These are phyloP conservation scores for Clarias platycephalus DNA, from an alignment of 2,797 vertebrate genomes.

Conservation along the genomic window DNA sequence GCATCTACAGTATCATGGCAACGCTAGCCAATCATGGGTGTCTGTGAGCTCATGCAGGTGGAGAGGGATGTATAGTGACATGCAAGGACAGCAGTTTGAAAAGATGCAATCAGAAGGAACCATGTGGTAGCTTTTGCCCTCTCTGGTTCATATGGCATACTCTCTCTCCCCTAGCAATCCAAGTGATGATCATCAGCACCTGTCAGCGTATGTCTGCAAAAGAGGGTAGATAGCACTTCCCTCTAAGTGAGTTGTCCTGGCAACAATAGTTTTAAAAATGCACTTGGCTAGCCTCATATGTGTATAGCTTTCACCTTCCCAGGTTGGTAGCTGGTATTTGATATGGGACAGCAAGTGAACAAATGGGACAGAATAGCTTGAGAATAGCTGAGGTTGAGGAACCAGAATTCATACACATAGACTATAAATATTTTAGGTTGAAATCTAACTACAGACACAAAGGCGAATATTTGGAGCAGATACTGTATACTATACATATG, in stretches of 20 bases:
- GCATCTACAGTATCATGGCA: too few relatives aligned
- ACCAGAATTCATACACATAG: background rate
- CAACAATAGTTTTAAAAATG: background rate
- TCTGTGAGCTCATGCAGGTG: too few relatives aligned
- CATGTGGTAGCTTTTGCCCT: too few relatives aligned
- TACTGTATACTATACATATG: background rate
- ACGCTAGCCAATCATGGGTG: too few relatives aligned
- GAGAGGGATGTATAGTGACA: too few relatives aligned
- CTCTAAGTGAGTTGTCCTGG: background rate
- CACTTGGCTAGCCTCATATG: background rate
- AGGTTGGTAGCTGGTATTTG: background rate
- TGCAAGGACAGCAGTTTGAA: too few relatives aligned
- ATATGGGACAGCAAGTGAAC: background rate
- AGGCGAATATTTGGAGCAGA: background rate
- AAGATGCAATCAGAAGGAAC: too few relatives aligned
- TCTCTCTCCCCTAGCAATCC: background rate
- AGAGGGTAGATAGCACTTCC: background rate
- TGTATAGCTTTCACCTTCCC: background rate
- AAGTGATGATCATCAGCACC: background rate
- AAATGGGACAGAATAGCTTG: background rate
- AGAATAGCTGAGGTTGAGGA: background rate
- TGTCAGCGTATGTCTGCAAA: background rate
- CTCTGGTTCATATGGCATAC: background rate
- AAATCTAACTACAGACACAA: background rate
- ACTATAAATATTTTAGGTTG: background rate